A percentile compares a stretch with the other conserved stretches of the same genome.
These are phyloP conservation scores for Herpetotheres cachinnans DNA, from an alignment of 2,113 vertebrate genomes.

Conservation along the genomic window DNA sequence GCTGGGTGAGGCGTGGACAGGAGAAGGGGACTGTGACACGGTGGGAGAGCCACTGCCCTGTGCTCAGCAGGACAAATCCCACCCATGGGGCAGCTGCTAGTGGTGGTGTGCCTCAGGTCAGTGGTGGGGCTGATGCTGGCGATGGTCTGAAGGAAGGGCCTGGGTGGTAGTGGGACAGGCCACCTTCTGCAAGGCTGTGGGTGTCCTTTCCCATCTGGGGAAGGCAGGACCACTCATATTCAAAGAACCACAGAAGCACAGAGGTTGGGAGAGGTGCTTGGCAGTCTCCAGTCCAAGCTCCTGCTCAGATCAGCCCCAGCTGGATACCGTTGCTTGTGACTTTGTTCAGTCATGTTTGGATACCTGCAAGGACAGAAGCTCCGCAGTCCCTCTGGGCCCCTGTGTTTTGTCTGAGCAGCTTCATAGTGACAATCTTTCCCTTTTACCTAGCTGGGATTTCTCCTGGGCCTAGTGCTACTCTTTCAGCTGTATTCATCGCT, in stretches of 20 bases:
- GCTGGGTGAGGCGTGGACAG: background rate
- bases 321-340: background rate
- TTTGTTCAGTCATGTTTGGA: background rate
- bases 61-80: background rate
- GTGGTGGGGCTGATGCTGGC: background rate
- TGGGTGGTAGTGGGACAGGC: no score
- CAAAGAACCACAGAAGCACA: background rate
- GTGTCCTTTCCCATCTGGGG: background rate
- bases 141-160: background rate
- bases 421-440: background rate
- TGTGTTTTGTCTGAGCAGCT: background rate
- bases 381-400: background rate
- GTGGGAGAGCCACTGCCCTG: background rate
- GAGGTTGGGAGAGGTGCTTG: background rate
- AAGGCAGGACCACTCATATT: background rate
- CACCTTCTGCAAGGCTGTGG: rapidly evolving
- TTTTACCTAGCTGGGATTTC: background rate
- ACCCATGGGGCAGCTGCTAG: rapidly evolving
- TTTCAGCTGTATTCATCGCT: background rate
- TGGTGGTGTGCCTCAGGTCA: background rate
- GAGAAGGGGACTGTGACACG: background rate
- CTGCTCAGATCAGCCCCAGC: background rate
- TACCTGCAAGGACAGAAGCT: background rate
- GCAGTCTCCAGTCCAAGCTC: background rate
- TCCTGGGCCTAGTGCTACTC: background rate